Base-by-base conservation (phyloP, 2,113 vertebrate genomes). In the Callopanchax toddi region DNA sequence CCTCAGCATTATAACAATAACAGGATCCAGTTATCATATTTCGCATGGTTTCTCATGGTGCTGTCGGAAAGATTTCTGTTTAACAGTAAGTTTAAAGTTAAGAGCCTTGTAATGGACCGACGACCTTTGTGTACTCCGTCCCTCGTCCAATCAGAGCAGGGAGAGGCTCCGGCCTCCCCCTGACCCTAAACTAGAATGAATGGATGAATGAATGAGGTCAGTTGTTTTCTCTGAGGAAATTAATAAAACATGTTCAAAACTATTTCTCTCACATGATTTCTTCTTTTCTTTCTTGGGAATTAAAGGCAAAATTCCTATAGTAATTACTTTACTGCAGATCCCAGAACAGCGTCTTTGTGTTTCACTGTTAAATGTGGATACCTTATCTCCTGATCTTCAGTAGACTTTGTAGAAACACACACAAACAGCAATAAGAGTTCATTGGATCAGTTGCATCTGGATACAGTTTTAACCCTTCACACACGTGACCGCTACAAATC, bases 1-100 rank as follows among this genome's bases (percentile, higher is more conserved):
- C 87, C 83, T 52, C 61, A 81, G 59, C 84, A 86, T 89, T 91
- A 91, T 84, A 88, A 86, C 89, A 89, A 85, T 84, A 80, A 83
- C 79, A 73, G 65, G 71, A 84, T 91, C 68, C 63, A 65, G 76
- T 87, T 89, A 85, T 86, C 81, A 62, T 86, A 86, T 89, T 84
- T 74, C 52, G 77, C 23, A 21, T 76, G 52, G 65, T 67, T 84
- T 78, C 77, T 79, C 62, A 71, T 72, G 84, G 75, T 67, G 18
- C 57, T n/a, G 51, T 86, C 79, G 78, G 71, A 74, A 68, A 81
- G 64, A 81, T 84, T 83, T 71, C 67, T 72, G 81, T 87, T 79
- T 51, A 69, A 82, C 86, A 82, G 23, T 18, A 67, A 79, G 78
- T 65, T 71, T 85, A 81, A 63, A 78, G 66, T 76, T 76, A 78